These are phyloP conservation scores for Eubucco bourcierii DNA, from an alignment of 2,113 vertebrate species.

Conservation along the genomic window DNA sequence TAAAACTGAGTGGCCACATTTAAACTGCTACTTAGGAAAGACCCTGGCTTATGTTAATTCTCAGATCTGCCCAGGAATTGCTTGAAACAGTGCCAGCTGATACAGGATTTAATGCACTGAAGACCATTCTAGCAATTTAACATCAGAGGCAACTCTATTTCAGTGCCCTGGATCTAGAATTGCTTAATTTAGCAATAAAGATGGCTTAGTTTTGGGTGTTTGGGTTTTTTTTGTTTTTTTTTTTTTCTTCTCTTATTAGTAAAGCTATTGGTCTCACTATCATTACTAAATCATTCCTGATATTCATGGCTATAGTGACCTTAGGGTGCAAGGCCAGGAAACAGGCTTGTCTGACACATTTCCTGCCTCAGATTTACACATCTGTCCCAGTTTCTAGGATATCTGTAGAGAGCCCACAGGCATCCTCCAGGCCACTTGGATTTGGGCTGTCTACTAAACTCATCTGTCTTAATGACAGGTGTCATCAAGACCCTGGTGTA, in stretches of 20 bases:
- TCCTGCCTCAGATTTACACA: constrained; percentile 39
- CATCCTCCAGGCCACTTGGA: not conserved
- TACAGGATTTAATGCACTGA: not conserved
- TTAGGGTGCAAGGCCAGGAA: constrained; percentile 57
- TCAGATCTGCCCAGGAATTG: not conserved
- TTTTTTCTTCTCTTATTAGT: not conserved
- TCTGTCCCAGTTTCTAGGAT: not conserved
- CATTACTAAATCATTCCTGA: not conserved
- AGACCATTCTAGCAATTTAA: not conserved
- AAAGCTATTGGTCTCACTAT: not conserved
- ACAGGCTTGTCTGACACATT: constrained; percentile 54
- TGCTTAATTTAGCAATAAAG: not conserved
- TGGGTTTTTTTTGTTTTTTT: too few relatives aligned
- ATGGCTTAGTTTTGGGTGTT: not conserved
- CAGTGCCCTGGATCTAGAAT: not conserved
- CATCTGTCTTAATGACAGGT: constrained; percentile 47
- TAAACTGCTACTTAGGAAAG: not conserved
- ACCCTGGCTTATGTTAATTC: not conserved
- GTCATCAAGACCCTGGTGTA: not conserved
- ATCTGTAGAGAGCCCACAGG: constrained; percentile 15
- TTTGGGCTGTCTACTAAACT: not conserved
- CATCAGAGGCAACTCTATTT: not conserved
- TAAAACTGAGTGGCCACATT: not conserved
- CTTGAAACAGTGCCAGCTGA: not conserved
- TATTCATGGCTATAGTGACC: not conserved